Evolutionary conservation across 2,113 vertebrate genomes (phyloP), one percentile per base, ranked within the genome.

Genomic region (Oceanodroma tethys): DNA sequence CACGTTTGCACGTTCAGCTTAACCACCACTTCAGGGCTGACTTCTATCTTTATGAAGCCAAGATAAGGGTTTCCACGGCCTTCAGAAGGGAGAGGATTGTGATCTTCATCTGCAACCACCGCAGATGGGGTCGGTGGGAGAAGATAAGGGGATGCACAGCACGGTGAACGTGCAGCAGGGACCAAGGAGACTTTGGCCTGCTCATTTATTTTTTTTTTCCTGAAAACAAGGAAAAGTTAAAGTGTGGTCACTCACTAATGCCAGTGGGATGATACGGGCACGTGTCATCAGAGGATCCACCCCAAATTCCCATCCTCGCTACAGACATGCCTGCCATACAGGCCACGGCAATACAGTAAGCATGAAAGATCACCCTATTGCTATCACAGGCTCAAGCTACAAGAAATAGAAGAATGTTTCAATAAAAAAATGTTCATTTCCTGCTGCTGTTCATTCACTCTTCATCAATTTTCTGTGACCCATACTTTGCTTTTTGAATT

Each of bases 391-490:
- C 52, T 85, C 65, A 27, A 63, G 45, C 60, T 32, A 47, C 38
- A 66, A 75, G 58, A 82, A 68, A 47, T 2, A 48, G 32, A 86
- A 92, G 68, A 63, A 59, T 8, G 48, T 70, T 75, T 92, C 71
- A 56, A 82, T 55, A 36, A 63, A 88, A 86, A 67, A 66, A 30
- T 5, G 23, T 42, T 87, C 58, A 85, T 94, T 96, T 95, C 89
- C 94, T 95, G 70, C 78, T 62, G 74, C 84, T 70, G 83, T 58
- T 85, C 81, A 72, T 85, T 40, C 74, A 76, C 62, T 96, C 84
- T 93, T 88, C 95, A 97, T 95, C 96, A 96, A 94, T 97, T 95
- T 96, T 72, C 93, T 70, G 53, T 82, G 93, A 97, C 95, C 96
- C 81, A 96, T 95, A 92, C 89, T 89, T 91, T 62, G 83, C 93